phyloP scores from a whole-genome alignment of 1,140 invertebrate species.

The Liolophura sinensis region DNA sequence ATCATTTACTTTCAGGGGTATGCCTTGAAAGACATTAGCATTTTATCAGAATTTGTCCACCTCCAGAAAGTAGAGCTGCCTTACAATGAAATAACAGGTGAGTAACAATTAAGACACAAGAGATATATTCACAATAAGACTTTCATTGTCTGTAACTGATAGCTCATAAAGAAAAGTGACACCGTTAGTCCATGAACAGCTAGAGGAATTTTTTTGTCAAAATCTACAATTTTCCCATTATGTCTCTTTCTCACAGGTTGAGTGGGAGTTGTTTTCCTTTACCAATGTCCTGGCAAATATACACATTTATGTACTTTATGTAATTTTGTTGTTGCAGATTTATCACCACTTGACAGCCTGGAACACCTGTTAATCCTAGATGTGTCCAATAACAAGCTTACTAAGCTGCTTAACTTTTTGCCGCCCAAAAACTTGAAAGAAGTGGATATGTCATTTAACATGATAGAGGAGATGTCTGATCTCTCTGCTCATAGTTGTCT shows the following conservation, averaged over 20 bases:
- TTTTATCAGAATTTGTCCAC: slow-evolving; percentile 45
- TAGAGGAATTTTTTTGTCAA: not conserved
- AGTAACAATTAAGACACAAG: no score
- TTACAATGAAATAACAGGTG: slow-evolving; percentile 56
- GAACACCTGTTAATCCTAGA: slow-evolving; percentile 50
- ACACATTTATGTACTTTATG: no score
- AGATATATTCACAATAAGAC: no score
- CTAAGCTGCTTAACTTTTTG: slow-evolving; percentile 47
- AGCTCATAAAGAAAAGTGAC: no score
- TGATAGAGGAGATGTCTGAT: slow-evolving; percentile 50
- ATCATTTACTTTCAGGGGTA: slow-evolving; percentile 39
- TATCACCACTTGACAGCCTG: slow-evolving; percentile 47
- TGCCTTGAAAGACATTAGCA: slow-evolving; percentile 44
- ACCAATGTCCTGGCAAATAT: no score
- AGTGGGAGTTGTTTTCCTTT: no score
- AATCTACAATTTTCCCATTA: not conserved
- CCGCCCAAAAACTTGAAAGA: slow-evolving; percentile 52
- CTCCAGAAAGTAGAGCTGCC: slow-evolving; percentile 55
- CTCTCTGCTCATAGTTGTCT: slow-evolving; percentile 51
- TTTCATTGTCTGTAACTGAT: no score
- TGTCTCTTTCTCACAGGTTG: no score
- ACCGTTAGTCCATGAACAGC: no score
- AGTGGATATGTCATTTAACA: slow-evolving; percentile 55
- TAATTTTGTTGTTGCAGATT: slow-evolving; percentile 33
- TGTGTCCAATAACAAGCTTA: slow-evolving; percentile 55